phyloP scores from a whole-genome alignment of 2,113 vertebrate species.

The Lichenostomus cassidix region DNA sequence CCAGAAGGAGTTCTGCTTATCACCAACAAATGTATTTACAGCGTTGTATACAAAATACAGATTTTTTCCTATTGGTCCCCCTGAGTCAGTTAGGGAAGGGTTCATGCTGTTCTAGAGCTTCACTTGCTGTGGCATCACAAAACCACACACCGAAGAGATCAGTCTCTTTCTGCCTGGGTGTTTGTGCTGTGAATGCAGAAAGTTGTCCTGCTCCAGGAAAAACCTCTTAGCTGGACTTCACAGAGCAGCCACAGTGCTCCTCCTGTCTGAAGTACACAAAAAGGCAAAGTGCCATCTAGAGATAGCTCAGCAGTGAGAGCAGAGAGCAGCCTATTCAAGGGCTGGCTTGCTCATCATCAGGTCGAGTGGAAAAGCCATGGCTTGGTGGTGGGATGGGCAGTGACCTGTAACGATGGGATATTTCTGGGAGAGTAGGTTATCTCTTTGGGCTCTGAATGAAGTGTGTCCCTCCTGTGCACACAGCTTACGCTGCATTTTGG shows the following conservation, averaged over 20 bases:
- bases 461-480: not conserved
- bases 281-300: not conserved
- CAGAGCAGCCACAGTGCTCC: not conserved
- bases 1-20: not conserved
- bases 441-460: not conserved
- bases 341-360: not conserved
- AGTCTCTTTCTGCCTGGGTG: not conserved
- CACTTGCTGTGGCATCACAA: not conserved
- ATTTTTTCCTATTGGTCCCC: accelerated
- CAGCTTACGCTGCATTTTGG: not conserved
- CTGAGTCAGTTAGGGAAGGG: not conserved
- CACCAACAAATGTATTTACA: not conserved
- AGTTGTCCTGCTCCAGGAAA: not conserved
- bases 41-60: not conserved
- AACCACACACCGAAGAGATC: not conserved
- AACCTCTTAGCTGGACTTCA: not conserved
- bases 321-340: not conserved
- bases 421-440: not conserved
- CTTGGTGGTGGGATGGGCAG: not conserved
- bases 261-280: not conserved
- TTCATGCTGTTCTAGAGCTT: not conserved
- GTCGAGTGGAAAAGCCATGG: not conserved
- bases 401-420: not conserved
- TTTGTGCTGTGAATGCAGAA: not conserved
- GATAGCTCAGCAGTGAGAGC: not conserved